Evolutionary conservation across 2,797 vertebrate genomes (phyloP).

Genomic region (Simalia tracyae): DNA sequence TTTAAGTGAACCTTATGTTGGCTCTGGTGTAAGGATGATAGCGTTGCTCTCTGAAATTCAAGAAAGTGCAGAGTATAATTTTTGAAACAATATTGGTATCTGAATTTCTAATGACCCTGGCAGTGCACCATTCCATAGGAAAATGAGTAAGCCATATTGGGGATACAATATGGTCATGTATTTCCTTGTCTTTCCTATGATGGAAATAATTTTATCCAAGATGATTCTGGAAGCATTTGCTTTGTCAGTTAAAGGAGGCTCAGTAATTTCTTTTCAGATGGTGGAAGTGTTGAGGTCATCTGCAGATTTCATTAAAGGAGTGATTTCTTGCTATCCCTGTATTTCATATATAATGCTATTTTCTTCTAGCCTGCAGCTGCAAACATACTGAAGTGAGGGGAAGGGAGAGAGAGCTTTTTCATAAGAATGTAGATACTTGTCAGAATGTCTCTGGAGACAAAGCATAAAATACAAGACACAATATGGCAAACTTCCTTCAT

Average conservation of each 20-base stretch:
- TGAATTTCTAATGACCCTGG: not conserved
- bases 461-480: not conserved
- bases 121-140: not conserved
- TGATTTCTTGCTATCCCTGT: slow-evolving; percentile 17
- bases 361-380: slow-evolving; percentile 1
- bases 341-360: slow-evolving; percentile 20
- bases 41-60: not conserved
- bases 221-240: slow-evolving; percentile 10
- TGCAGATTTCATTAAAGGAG: slow-evolving; percentile 6
- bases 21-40: not conserved
- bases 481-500: not conserved
- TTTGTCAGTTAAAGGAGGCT: slow-evolving; percentile 21
- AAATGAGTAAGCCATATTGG: not conserved
- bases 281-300: not conserved
- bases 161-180: not conserved
- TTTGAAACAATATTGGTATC: not conserved
- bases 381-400: not conserved
- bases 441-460: slow-evolving; percentile 2
- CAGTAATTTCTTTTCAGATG: slow-evolving; percentile 1
- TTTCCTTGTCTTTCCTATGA: not conserved
- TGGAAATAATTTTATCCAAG: not conserved
- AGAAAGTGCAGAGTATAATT: not conserved
- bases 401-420: not conserved
- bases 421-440: slow-evolving; percentile 10
- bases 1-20: not conserved